These are phyloP conservation scores for Aricia agestis DNA, from an alignment of 1,140 invertebrate genomes.

Conservation along the genomic window DNA sequence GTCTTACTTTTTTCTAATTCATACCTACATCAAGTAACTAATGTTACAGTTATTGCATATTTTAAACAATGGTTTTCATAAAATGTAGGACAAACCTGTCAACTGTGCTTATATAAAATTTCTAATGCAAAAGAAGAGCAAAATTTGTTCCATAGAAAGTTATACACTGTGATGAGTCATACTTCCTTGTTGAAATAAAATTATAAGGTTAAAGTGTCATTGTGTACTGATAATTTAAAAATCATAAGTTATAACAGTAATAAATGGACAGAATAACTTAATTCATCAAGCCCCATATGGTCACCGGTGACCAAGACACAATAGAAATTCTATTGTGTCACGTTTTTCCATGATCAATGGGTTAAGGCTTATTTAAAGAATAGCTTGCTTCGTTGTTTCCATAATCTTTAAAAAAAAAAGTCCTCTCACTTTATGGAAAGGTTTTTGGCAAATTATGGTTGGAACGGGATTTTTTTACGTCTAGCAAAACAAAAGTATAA, in stretches of 20 bases:
- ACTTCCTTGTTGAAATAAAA: background rate
- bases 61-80: background rate
- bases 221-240: background rate
- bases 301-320: too few species aligned
- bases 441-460: too few species aligned
- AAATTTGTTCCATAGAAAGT: background rate
- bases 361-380: too few species aligned
- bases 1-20: background rate
- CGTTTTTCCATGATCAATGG: too few species aligned
- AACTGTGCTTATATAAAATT: background rate
- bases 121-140: background rate
- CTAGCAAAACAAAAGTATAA: too few species aligned
- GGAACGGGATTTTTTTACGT: too few species aligned
- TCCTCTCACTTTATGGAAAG: too few species aligned
- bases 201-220: background rate
- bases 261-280: too few species aligned
- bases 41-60: background rate
- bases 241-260: background rate
- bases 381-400: too few species aligned
- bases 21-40: background rate
- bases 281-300: too few species aligned
- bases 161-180: background rate
- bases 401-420: too few species aligned
- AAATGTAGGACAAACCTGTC: background rate
- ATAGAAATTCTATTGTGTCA: too few species aligned